These are phyloP conservation scores for Phalacrocorax pelagicus DNA, from an alignment of 2,113 vertebrate genomes.

Conservation along the genomic window DNA sequence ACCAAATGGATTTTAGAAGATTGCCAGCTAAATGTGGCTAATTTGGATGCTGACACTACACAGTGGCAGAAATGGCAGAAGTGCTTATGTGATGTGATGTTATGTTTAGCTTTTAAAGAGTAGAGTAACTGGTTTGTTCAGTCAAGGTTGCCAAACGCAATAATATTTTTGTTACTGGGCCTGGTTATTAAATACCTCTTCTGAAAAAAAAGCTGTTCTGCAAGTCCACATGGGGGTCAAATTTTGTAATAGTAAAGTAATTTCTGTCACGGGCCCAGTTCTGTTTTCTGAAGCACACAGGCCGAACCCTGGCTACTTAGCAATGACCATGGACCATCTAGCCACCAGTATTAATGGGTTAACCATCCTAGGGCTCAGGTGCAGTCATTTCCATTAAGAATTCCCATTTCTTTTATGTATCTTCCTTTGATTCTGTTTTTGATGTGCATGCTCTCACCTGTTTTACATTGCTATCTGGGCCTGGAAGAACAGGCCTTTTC, in stretches of 20 bases:
- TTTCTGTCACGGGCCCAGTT: not conserved
- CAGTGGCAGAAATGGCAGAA: not conserved
- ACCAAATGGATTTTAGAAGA: not conserved
- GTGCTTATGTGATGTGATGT: not conserved
- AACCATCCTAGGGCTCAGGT: not conserved
- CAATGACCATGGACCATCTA: not conserved
- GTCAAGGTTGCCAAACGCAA: not conserved
- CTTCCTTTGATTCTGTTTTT: not conserved
- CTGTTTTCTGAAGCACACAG: not conserved
- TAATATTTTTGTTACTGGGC: not conserved
- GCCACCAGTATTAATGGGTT: not conserved
- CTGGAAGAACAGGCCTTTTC: not conserved
- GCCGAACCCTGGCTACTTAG: not conserved
- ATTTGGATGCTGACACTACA: not conserved
- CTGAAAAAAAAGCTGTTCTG: not conserved
- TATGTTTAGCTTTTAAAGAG: not conserved
- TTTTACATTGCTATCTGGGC: not conserved
- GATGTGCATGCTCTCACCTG: not conserved
- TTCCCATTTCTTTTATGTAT: not conserved
- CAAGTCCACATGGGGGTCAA: not conserved
- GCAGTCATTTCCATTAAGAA: not conserved
- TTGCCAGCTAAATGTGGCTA: not conserved
- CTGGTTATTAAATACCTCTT: not conserved
- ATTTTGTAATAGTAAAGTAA: not conserved
- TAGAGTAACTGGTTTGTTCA: slow-evolving; percentile 43